Percentiles rank a stretch among this genome's conserved stretches.
phyloP scores from a whole-genome alignment of 2,888 invertebrate genomes.

The Sesia bembeciformis region DNA sequence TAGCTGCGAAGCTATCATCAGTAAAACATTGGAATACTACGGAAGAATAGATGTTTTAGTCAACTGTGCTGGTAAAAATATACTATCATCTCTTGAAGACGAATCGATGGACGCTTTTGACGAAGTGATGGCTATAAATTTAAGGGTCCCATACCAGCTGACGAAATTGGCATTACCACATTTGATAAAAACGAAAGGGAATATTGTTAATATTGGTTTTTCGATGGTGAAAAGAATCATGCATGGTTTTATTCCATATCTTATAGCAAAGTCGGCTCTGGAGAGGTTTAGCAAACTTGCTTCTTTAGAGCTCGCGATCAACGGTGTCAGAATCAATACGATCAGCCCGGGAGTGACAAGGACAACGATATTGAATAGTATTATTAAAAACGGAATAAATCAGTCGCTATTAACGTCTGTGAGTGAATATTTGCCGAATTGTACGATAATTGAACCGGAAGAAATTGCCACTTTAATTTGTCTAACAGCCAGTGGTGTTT shows the following conservation, averaged over 20 bases:
- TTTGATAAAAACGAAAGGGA: slow-evolving; percentile 34
- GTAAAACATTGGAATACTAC: slow-evolving; percentile 28
- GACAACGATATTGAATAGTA: slow-evolving; percentile 25
- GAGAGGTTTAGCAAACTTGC: slow-evolving; percentile 29
- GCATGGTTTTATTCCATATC: slow-evolving; percentile 28
- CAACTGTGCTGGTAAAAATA: slow-evolving; percentile 31
- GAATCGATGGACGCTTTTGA: slow-evolving; percentile 29
- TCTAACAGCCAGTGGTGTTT: slow-evolving; percentile 31
- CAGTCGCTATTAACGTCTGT: slow-evolving; percentile 14
- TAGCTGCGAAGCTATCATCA: slow-evolving; percentile 27
- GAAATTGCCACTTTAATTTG: slow-evolving; percentile 33
- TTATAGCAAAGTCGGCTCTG: slow-evolving; percentile 29
- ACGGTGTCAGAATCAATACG: slow-evolving; percentile 36
- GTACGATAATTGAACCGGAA: slow-evolving; percentile 25
- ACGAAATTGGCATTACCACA: slow-evolving; percentile 32
- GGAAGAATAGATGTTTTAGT: slow-evolving; percentile 33
- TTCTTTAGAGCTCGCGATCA: slow-evolving; percentile 24
- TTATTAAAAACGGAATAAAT: slow-evolving; percentile 14
- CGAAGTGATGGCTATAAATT: slow-evolving; percentile 33
- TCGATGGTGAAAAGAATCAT: slow-evolving; percentile 24
- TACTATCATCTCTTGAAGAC: slow-evolving; percentile 26
- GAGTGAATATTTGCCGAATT: slow-evolving; percentile 19
- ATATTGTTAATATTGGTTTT: slow-evolving; percentile 33
- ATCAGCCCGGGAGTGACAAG: slow-evolving; percentile 33
- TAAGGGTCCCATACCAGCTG: slow-evolving; percentile 32